A percentile compares a stretch with the other conserved stretches of the same genome.
phyloP scores from a whole-genome alignment of 2,797 vertebrate genomes.

The Paguma larvata region DNA sequence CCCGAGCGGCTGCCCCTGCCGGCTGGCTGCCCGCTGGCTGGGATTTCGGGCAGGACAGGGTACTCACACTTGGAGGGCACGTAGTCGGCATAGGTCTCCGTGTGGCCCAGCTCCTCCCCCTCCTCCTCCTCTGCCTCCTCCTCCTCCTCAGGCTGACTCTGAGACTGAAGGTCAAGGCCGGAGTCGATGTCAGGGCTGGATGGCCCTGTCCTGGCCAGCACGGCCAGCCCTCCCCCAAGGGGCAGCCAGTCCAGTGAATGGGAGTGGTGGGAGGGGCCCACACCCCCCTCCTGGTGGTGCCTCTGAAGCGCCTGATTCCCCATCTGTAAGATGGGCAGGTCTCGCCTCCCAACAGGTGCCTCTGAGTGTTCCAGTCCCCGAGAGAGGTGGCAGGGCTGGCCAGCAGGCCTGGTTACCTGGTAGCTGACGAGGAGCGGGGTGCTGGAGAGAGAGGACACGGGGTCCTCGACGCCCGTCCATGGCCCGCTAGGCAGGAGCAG shows the following conservation, averaged over 20 bases:
- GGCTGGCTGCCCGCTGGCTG: fast-evolving
- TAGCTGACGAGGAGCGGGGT: constrained; percentile 93
- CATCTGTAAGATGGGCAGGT: neutral
- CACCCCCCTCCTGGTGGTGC: too few species aligned
- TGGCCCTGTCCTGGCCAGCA: neutral
- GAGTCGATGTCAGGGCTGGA: neutral
- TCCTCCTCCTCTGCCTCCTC: constrained; percentile 96
- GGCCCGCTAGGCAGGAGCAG: constrained; percentile 89
- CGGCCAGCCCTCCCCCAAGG: neutral
- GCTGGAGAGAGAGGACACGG: constrained; percentile 90
- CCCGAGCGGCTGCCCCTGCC: neutral
- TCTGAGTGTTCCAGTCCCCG: neutral
- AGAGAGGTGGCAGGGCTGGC: too few species aligned
- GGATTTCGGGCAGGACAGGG: neutral
- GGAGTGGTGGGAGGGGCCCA: neutral
- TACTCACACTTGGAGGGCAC: constrained; percentile 96
- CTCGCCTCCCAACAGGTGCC: neutral
- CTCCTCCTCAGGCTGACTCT: constrained; percentile 93
- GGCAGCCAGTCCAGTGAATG: neutral
- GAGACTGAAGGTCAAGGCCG: constrained; percentile 77
- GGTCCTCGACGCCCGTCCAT: constrained; percentile 91
- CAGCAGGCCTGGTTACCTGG: constrained; percentile 90
- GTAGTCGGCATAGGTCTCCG: constrained; percentile 98
- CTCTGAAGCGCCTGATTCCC: neutral
- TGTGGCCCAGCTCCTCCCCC: constrained; percentile 96